Conservation (phyloP, 2,888 invertebrate genomes). For the Clitarchus hookeri region DNA sequence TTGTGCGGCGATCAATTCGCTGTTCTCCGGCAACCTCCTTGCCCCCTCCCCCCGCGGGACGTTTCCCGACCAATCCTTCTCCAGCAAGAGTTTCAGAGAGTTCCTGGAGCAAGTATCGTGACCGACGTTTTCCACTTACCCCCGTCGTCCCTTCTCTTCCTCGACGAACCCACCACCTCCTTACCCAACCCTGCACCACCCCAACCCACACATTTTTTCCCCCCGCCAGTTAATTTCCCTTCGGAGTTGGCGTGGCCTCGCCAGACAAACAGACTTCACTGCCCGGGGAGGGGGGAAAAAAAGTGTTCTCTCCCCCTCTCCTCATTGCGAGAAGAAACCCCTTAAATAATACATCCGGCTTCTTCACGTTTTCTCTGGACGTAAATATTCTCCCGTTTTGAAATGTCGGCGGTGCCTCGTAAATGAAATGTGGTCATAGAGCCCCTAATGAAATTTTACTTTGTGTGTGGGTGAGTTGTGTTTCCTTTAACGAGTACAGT, state of each 20-base stretch:
- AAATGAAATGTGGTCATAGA: background rate
- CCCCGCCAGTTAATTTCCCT: background rate
- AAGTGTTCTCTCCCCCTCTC: background rate
- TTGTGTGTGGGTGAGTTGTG: no score
- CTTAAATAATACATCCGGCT: conserved; percentile 7
- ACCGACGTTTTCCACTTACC: background rate
- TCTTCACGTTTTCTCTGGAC: background rate
- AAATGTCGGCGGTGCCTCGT: background rate
- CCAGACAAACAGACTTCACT: background rate
- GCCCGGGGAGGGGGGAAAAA: background rate
- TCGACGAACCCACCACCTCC: background rate
- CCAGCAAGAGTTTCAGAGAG: conserved; percentile 11
- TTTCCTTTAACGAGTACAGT: no score
- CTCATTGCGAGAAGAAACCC: conserved; percentile 6
- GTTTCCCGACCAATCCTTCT: background rate
- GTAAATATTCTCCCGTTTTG: background rate
- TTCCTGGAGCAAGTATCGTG: conserved; percentile 11
- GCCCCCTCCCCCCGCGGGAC: background rate
- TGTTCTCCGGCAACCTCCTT: background rate
- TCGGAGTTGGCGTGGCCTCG: background rate
- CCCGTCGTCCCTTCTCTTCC: conserved; percentile 6
- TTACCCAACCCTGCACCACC: background rate
- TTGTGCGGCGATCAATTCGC: background rate
- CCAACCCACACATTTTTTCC: background rate
- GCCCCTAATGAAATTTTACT: background rate